Evolutionary conservation across 2,888 invertebrate species (phyloP), one percentile per base, ranked within the genome.

Genomic region (Sinodicranocentrus sp.): DNA sequence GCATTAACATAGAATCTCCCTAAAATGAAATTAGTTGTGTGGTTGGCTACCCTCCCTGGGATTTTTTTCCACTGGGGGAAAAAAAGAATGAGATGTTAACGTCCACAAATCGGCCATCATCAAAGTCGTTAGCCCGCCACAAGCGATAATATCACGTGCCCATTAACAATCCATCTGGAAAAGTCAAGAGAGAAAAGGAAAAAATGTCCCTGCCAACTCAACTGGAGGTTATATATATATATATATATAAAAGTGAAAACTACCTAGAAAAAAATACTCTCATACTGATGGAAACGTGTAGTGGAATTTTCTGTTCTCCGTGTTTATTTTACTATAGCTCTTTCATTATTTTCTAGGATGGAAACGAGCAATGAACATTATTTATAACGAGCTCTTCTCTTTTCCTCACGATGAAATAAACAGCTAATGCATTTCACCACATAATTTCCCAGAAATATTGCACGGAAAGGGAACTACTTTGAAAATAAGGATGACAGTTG

Each of bases 61-160:
- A n/a, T n/a, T n/a, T n/a, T n/a, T n/a, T n/a, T n/a, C n/a, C n/a
- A n/a, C n/a, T n/a, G n/a, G n/a, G n/a, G n/a, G n/a, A n/a, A 23
- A 63, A 70, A 63, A 80, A 65, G 23, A 80, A 80, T 73, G 80
- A 80, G 57, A 80, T 72, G 80, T 80, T 73, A 80, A 65, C 67
- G 67, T 67, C 70, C 72, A 57, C 72, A 80, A 73, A 80, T 80
- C 80, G 80, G 67, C 80, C 65, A 80, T 80, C 73, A 73, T n/a
- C 57, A 67, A 17, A 80, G 67, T 80, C 80, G 80, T 80, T 54
- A 57, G 17, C 25, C 63, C 72, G 72, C 79, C 79, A 80, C 79
- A 71, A 80, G 80, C 80, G 80, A 80, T 80, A 80, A 80, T 80
- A 80, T 80, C 80, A 80, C 80, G 80, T 80, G 80, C 67, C 80